Conservation (phyloP, 2,888 invertebrate genomes). For the Conops quadrifasciatus region DNA sequence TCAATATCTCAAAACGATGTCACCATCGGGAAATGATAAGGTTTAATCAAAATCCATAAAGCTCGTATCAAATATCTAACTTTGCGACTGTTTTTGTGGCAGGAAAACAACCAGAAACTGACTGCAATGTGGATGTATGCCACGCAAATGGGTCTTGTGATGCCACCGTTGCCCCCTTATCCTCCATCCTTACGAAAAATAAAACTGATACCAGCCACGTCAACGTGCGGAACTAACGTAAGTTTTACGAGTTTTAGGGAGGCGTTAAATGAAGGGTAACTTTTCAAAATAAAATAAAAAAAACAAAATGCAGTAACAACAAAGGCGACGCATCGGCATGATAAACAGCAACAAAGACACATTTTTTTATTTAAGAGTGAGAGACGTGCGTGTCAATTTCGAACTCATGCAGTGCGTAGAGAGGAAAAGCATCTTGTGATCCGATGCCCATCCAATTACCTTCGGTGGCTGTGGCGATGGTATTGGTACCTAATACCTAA, state of each 20-base stretch:
- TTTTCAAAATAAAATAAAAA: neutral
- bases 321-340: too few species aligned
- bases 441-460: neutral
- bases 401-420: neutral
- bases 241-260: slow-evolving; percentile 33
- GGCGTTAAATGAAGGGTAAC: neutral
- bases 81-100: neutral
- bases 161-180: slow-evolving; percentile 35
- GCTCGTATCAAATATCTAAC: neutral
- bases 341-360: too few species aligned
- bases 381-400: neutral
- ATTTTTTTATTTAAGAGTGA: too few species aligned
- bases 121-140: slow-evolving; percentile 61
- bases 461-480: neutral
- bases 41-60: slow-evolving; percentile 47
- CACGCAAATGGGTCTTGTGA: slow-evolving; percentile 50
- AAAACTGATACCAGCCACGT: slow-evolving; percentile 60
- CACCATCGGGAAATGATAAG: slow-evolving; percentile 55
- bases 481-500: neutral
- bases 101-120: slow-evolving; percentile 57
- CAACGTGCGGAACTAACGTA: slow-evolving; percentile 52
- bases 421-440: too few species aligned
- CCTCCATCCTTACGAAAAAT: slow-evolving; percentile 44
- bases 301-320: too few species aligned
- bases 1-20: slow-evolving; percentile 62